Evolutionary conservation across 2,113 vertebrate genomes (phyloP).

Genomic region (Coracopsis vasa): DNA sequence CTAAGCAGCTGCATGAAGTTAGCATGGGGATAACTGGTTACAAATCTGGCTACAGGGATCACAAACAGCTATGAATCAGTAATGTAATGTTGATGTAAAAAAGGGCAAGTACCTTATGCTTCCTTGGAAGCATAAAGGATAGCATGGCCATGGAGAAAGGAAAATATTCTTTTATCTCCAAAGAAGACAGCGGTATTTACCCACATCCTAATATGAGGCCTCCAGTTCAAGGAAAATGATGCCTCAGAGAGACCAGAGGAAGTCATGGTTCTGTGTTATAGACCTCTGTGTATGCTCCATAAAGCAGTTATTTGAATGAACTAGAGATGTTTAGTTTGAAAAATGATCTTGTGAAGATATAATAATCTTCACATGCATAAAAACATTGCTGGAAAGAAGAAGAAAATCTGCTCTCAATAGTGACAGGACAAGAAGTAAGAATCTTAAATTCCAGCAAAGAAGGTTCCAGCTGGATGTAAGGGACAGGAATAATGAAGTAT

Average conservation of each 20-base stretch:
- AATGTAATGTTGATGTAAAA: not conserved
- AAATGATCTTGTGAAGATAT: not conserved
- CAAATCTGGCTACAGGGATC: not conserved
- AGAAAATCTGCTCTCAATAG: not conserved
- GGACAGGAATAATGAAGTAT: not conserved
- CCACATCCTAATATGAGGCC: fast-evolving
- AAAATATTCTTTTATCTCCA: not conserved
- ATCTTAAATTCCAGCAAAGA: not conserved
- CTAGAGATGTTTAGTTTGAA: not conserved
- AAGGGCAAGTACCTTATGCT: not conserved
- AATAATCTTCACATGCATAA: not conserved
- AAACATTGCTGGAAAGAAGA: not conserved
- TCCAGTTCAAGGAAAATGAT: not conserved
- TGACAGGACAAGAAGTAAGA: not conserved
- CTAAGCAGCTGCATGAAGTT: not conserved
- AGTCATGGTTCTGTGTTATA: not conserved
- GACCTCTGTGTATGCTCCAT: not conserved
- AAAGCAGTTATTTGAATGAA: not conserved
- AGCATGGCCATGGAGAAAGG: not conserved
- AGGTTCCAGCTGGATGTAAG: not conserved
- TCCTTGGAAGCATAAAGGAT: not conserved
- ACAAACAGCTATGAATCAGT: not conserved
- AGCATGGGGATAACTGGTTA: not conserved
- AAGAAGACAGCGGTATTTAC: not conserved
- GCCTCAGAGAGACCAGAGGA: not conserved